phyloP scores from a whole-genome alignment of 1,140 invertebrate genomes.

The Araneus ventricosus region DNA sequence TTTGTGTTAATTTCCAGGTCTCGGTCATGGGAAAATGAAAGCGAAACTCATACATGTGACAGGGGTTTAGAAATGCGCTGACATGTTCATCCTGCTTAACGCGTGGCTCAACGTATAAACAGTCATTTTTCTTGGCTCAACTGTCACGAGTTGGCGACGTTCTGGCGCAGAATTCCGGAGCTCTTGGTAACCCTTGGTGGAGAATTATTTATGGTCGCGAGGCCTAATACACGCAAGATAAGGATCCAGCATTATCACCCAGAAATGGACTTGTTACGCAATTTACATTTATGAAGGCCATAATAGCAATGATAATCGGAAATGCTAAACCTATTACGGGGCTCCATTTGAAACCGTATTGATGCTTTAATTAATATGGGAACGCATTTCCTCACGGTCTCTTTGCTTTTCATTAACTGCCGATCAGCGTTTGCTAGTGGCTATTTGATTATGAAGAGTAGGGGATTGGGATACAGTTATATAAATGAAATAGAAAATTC shows the following conservation, averaged over 20 bases:
- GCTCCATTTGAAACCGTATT: conserved; percentile 31
- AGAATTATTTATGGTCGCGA: conserved; percentile 53
- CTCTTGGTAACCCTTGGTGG: conserved; percentile 10
- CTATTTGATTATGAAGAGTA: background rate
- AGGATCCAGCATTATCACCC: conserved; percentile 24
- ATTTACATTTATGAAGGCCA: conserved; percentile 62
- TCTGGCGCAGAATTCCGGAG: conserved; percentile 43
- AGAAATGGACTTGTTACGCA: conserved; percentile 40
- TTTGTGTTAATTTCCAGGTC: conserved; percentile 30
- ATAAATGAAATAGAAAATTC: too few species aligned
- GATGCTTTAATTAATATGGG: conserved; percentile 50
- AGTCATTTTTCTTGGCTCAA: conserved; percentile 72
- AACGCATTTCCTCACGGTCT: background rate
- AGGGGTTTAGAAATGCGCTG: conserved; percentile 53
- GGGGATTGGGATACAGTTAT: background rate
- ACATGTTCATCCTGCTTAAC: conserved; percentile 62
- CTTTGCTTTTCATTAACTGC: background rate
- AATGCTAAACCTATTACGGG: conserved; percentile 66
- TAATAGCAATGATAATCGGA: conserved; percentile 69
- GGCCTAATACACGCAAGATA: conserved; percentile 16
- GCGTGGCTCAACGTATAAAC: conserved; percentile 50
- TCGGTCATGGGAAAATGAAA: conserved; percentile 37
- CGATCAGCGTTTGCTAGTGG: background rate
- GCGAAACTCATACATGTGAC: conserved; percentile 26
- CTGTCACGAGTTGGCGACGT: conserved; percentile 62